Base-by-base conservation (phyloP, 2,888 invertebrate species). In the Yponomeuta sedellus region DNA sequence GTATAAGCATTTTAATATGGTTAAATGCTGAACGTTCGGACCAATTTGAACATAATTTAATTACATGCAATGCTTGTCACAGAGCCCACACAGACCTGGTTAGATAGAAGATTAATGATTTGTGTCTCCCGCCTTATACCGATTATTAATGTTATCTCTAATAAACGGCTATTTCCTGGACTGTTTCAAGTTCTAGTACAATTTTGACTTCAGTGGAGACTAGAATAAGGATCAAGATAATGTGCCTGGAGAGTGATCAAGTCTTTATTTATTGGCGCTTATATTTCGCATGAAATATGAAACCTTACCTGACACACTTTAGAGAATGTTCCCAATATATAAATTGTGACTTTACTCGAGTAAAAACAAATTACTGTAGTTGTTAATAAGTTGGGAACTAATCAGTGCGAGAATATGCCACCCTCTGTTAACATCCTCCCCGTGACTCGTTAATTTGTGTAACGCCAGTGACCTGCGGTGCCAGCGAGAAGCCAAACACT, bases 401-500 rank as follows among this genome's bases (percentile, higher is more conserved):
- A 52, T 52, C 44, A 52, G 44, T 52, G 44, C 16, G 44, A 52
- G 44, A 52, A 52, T 52, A 52, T 52, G 44, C 16, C 12, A 12
- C 44, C 44, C 44, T 52, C 44, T 52, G 44, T 28, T 28, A 61
- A 20, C 59, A 20, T 59, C 59, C 22, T n/a, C 34, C 59, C 22
- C 61, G n/a, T 61, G 25, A 20, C 66, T 81, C 81, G 82, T 85
- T 86, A 85, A 86, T 86, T 85, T 81, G 81, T 82, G 77, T 68
- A 82, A 83, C 80, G 81, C 83, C 82, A 84, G 83, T 88, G 88
- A 87, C 86, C 88, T 81, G 75, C 77, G 81, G 83, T 82, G 79
- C 58, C 20, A 19, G 25, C 80, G 78, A 84, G 85, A 83, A 89
- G 88, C 86, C 87, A 88, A 89, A 90, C 87, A 90, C 88, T 90